A percentile compares a stretch with the other conserved stretches of the same genome.
phyloP scores from a whole-genome alignment of 2,888 invertebrate genomes.

The Ctena decussata region DNA sequence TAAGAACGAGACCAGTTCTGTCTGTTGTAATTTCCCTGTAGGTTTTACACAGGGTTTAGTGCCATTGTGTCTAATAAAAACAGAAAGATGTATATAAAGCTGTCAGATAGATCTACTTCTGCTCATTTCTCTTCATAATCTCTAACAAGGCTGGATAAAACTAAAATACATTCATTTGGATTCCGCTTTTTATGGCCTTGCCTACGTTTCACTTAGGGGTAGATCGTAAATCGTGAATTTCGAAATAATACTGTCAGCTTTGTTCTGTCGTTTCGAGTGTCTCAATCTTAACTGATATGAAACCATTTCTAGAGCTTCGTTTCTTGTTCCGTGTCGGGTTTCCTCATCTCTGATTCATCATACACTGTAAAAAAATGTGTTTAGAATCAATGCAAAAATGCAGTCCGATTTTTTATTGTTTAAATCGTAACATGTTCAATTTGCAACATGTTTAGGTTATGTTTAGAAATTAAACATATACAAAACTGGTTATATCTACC shows the following conservation, averaged over 20 bases:
- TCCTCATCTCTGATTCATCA: no score
- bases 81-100: constrained; percentile 63
- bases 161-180: constrained; percentile 53
- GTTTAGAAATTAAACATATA: no score
- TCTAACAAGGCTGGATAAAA: constrained; percentile 52
- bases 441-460: no score
- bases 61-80: constrained; percentile 59
- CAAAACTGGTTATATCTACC: no score
- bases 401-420: no score
- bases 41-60: constrained; percentile 65
- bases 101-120: constrained; percentile 66
- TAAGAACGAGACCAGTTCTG: constrained; percentile 60
- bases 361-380: no score
- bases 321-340: no score
- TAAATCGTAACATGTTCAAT: no score
- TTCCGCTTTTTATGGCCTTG: neutral
- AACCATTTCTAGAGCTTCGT: no score
- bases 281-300: no score
- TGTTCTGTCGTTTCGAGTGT: no score
- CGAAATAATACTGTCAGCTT: neutral
- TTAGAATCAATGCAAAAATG: no score
- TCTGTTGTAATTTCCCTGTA: constrained; percentile 66
- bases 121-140: constrained; percentile 54
- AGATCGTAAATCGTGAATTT: neutral
- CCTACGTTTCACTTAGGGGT: neutral